Evolutionary conservation across 2,113 vertebrate species (phyloP), one percentile per base, ranked within the genome.

Genomic region (Sebastes fasciatus): DNA sequence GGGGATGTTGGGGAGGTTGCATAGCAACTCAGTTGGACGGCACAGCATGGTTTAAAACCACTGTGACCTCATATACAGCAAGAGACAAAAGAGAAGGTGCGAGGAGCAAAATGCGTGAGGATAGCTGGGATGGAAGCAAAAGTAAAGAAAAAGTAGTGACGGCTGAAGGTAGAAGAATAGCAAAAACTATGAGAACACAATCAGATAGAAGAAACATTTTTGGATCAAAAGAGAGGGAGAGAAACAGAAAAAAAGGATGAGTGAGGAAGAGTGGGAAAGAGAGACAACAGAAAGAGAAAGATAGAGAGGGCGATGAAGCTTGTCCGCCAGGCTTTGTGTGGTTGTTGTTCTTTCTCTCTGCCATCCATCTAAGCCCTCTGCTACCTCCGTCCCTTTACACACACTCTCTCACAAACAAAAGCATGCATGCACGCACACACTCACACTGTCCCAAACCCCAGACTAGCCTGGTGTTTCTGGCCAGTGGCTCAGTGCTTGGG

Each of bases 351-450:
- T 89, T 89, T 90, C 88, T 87, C 90, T 86, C 81, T 90, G 83
- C 92, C 91, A 92, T 93, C 91, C 89, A 93, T 94, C 88, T 94
- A 94, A 93, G 93, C 93, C 92, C 93, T 91, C 75, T 94, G 92
- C 90, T 93, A 79, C 90, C 89, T 84, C 90, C 52, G 78, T 91
- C 92, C 87, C 89, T 82, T 73, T 71, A 83, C 87, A 83, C 87
- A 83, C 87, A 71, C 61, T 21, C 74, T 16, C 81, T 46, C 70
- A 19, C 88, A 84, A 23, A 85, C 86, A 88, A 17, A 73, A 45
- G 40, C 88, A 52, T 8, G 9, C 74, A 64, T 5, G 13, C 78
- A 77, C 69, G 82, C 79, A 72, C 57, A 79, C 77, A 67, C 74
- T 58, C 77, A 69, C 76, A 66, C 65, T 48, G 80, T 88, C 91